Evolutionary conservation across 2,113 vertebrate species (phyloP).

Genomic region (Tympanuchus pallidicinctus): DNA sequence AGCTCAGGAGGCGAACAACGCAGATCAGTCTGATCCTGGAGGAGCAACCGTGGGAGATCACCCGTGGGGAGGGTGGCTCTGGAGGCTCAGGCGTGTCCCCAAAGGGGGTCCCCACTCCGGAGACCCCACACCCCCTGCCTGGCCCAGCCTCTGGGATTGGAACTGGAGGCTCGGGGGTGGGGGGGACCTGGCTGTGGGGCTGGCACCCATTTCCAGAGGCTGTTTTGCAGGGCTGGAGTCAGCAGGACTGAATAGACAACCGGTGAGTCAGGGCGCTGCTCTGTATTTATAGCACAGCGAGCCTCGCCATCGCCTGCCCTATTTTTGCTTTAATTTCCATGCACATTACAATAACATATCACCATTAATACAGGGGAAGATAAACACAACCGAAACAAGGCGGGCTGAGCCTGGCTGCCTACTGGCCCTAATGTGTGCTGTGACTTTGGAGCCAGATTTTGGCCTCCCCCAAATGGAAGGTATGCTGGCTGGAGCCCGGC

Average conservation of each 20-base stretch:
- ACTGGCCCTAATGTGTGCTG: not conserved
- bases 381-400: not conserved
- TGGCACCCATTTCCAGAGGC: not conserved
- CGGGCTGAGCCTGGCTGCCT: not conserved
- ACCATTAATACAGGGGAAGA: not conserved
- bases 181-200: not conserved
- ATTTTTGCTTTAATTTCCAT: constrained; percentile 20
- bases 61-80: not conserved
- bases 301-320: not conserved
- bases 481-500: not conserved
- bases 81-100: not conserved
- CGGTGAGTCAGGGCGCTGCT: constrained; percentile 64
- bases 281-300: not conserved
- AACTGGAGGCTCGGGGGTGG: not conserved
- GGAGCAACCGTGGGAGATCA: not conserved
- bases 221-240: constrained; percentile 26
- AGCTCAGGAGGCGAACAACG: not conserved
- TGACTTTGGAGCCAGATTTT: not conserved
- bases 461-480: not conserved
- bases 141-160: not conserved
- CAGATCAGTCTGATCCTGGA: not conserved
- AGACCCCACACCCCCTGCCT: not conserved
- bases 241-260: constrained; percentile 10
- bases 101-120: not conserved
- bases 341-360: constrained; percentile 17